Conservation (phyloP, 2,113 vertebrate species). For the Dasyurus viverrinus region DNA sequence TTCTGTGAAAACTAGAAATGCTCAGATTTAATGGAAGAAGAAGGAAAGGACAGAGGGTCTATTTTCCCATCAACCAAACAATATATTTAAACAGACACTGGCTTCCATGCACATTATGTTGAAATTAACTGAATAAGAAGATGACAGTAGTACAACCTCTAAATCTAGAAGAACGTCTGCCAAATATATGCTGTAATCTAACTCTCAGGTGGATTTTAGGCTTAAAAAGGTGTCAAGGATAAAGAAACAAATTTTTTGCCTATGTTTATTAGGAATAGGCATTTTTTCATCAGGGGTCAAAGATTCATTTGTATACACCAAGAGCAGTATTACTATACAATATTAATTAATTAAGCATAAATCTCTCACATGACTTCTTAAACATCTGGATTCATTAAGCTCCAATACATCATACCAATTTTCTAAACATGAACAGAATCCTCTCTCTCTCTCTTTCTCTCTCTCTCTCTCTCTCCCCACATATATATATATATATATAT, state of each 20-base stretch:
- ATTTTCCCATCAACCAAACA: neutral
- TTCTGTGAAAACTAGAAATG: constrained; percentile 26
- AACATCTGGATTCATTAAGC: constrained; percentile 16
- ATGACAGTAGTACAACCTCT: neutral
- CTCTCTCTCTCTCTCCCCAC: too few species aligned
- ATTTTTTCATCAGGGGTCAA: constrained; percentile 34
- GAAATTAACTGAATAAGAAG: constrained; percentile 1
- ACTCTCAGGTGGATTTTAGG: neutral
- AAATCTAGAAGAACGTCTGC: neutral
- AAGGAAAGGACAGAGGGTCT: neutral
- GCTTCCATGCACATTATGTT: constrained; percentile 8
- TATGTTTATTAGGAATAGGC: constrained; percentile 10
- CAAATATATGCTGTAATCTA: neutral
- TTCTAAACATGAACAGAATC: constrained; percentile 27
- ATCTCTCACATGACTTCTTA: neutral
- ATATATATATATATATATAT: too few species aligned
- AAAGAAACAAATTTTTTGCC: constrained; percentile 17
- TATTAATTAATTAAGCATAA: neutral
- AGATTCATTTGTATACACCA: neutral
- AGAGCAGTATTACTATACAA: constrained; percentile 30
- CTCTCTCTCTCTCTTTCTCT: too few species aligned
- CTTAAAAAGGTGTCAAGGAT: constrained; percentile 43
- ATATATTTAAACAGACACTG: constrained; percentile 8
- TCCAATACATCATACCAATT: neutral
- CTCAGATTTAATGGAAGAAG: constrained; percentile 15